Conservation (phyloP, 2,797 vertebrate genomes). For the Tenualosa thibaudeaui region DNA sequence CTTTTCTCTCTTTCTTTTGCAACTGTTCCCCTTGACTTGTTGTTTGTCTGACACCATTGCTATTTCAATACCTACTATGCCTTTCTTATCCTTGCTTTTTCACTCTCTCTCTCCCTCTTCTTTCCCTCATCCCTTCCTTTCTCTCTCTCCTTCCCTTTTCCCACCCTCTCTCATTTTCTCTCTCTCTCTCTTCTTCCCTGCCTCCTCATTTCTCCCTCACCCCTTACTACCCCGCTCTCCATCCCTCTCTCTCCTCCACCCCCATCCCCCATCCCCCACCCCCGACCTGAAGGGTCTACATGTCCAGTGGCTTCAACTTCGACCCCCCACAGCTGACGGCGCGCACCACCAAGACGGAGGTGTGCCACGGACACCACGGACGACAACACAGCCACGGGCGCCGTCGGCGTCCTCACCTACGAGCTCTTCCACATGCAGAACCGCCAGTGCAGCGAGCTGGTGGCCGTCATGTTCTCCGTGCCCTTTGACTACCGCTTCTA, state of each 20-base stretch:
- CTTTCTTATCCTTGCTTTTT: neutral
- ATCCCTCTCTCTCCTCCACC: neutral
- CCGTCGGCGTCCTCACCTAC: constrained; percentile 67
- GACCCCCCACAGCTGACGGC: constrained; percentile 66
- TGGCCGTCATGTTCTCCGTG: constrained; percentile 71
- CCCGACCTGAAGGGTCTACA: constrained; percentile 54
- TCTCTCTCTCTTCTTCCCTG: neutral
- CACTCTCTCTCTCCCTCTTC: neutral
- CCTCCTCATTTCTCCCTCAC: neutral
- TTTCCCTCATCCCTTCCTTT: neutral
- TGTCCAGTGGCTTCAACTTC: constrained; percentile 59
- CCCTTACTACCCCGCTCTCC: neutral
- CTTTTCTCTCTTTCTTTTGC: neutral
- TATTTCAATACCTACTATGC: too few species aligned
- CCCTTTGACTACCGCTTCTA: constrained; percentile 69
- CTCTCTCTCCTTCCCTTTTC: neutral
- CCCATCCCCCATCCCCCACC: neutral
- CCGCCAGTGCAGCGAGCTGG: constrained; percentile 23
- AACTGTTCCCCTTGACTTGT: too few species aligned
- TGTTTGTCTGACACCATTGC: too few species aligned
- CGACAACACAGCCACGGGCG: constrained; percentile 62
- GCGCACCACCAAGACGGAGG: constrained; percentile 48
- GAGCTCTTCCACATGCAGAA: constrained; percentile 56
- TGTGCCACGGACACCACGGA: constrained; percentile 70
- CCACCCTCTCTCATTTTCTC: neutral